Percentiles rank a stretch among this genome's conserved stretches.
Conservation (phyloP, 2,113 vertebrate genomes). For the Pollimyrus isidori region DNA sequence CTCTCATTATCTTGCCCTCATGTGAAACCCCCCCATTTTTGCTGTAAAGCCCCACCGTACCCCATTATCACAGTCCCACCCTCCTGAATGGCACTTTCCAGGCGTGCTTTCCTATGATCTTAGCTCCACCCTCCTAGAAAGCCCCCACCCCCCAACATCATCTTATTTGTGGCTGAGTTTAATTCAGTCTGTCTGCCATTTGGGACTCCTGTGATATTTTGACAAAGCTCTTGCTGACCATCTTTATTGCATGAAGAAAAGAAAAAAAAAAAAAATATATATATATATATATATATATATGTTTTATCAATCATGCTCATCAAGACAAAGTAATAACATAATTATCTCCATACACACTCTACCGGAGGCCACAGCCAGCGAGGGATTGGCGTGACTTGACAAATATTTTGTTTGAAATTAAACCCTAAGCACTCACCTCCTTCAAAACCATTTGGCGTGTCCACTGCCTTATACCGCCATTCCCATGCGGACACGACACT, state of each 20-base stretch:
- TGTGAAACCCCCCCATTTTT: slow-evolving; percentile 23
- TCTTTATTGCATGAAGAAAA: slow-evolving; percentile 51
- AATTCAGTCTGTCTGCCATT: slow-evolving; percentile 27
- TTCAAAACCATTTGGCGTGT: neutral
- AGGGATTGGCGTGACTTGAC: neutral
- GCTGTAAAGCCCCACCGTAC: slow-evolving; percentile 23
- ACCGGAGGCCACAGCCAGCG: slow-evolving; percentile 16
- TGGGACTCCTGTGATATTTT: slow-evolving; percentile 38
- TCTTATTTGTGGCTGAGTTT: neutral
- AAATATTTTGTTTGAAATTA: slow-evolving; percentile 7
- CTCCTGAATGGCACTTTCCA: neutral
- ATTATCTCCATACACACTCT: slow-evolving; percentile 49
- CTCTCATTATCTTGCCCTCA: slow-evolving; percentile 38
- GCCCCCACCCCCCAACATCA: neutral
- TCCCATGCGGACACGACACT: neutral
- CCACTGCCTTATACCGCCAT: neutral
- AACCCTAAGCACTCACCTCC: neutral
- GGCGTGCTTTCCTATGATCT: neutral
- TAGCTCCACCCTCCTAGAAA: neutral
- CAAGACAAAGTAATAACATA: slow-evolving; percentile 53
- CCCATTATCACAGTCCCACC: slow-evolving; percentile 21
- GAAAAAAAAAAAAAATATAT: slow-evolving; percentile 19
- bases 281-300: slow-evolving; percentile 20
- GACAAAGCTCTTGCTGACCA: slow-evolving; percentile 38
- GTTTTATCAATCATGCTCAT: slow-evolving; percentile 57